Base-by-base conservation (phyloP, 2,888 invertebrate species). In the Troides helena region DNA sequence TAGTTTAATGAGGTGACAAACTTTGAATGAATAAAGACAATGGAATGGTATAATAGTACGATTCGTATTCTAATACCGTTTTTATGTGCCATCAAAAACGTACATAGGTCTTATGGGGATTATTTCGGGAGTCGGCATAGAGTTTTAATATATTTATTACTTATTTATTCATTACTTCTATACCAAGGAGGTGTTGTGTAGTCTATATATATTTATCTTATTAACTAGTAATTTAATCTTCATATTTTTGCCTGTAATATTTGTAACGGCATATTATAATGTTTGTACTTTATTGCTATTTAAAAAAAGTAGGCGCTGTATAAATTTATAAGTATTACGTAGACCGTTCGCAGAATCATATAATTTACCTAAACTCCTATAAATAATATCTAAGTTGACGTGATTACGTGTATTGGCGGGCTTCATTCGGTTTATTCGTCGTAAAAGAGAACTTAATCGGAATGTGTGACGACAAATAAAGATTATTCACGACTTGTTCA, bases 321-420 rank as follows among this genome's bases (percentile, higher is more conserved):
- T 3, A 46, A 46, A 46, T 46, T 46, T 14, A 17, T 46, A 46
- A 46, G 14, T 43, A 12, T 10, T 18, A 50, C 18, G 10, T 18
- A n/a, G 5, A 53, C 50, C 2, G n/a, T 18, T 53, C 18, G 2
- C 14, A 0, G 53, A n/a, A 53, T 53, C 8, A 53, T 53, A 53
- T 53, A 3, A 53, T 53, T 53, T n/a, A 53, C 10, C 5, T 53
- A 18, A 53, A 53, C 53, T 46, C 14, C 10, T 46, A 77, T 78
- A 76, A 70, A 74, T 70, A 63, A 71, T 68, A 70, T 71, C 61
- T 64, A 56, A 62, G 63, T 69, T 72, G 72, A 75, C 72, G 72
- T 70, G 82, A 86, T 86, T 83, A 83, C 82, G 82, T 79, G 81
- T 83, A 76, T 72, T 74, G 72, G 72, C 72, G 65, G 71, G 63